These are phyloP conservation scores for Miniopterus natalensis DNA, from an alignment of 2,113 vertebrate species.

Conservation along the genomic window DNA sequence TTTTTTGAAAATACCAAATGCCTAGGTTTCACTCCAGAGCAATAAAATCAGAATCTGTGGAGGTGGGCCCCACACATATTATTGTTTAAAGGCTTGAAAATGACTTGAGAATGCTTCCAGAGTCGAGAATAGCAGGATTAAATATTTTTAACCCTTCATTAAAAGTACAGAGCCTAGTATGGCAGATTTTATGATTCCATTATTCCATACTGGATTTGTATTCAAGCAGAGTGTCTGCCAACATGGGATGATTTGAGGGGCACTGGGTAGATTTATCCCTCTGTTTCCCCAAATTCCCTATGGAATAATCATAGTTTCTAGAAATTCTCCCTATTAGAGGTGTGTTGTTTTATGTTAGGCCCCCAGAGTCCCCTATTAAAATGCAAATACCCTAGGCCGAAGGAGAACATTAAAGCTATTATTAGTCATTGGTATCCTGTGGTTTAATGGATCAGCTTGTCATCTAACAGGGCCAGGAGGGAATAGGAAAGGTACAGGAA, in stretches of 20 bases:
- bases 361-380: constrained; percentile 10
- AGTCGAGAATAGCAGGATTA: neutral
- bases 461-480: constrained; percentile 56
- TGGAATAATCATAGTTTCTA: neutral
- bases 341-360: neutral
- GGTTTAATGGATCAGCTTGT: constrained; percentile 67
- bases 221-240: neutral
- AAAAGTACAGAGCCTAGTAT: neutral
- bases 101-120: constrained; percentile 7
- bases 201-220: constrained; percentile 14
- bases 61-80: neutral
- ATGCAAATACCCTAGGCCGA: constrained; percentile 53
- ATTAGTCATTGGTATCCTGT: constrained; percentile 56
- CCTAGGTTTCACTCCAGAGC: neutral
- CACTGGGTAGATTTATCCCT: neutral
- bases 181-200: neutral
- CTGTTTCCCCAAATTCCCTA: neutral
- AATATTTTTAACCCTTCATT: constrained; percentile 40
- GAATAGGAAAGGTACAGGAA: neutral
- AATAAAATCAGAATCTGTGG: constrained; percentile 30
- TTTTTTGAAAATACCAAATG: neutral
- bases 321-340: constrained; percentile 17
- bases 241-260: neutral
- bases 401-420: constrained; percentile 58
- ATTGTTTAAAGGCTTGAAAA: neutral